These are phyloP conservation scores for Helicolenus hilgendorfi DNA, from an alignment of 2,797 vertebrate species.

Conservation along the genomic window DNA sequence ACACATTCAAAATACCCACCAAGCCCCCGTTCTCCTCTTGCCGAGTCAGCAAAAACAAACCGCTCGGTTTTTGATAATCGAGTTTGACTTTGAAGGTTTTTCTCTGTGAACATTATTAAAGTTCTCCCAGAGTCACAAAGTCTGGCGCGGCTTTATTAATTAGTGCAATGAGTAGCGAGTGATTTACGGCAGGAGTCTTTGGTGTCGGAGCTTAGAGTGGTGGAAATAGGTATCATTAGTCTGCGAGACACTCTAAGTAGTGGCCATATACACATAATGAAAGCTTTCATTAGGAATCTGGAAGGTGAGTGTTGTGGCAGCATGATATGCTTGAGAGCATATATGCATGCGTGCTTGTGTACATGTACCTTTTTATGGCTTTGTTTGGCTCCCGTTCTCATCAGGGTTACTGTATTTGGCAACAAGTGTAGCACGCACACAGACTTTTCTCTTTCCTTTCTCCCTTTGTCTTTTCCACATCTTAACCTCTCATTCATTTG, in stretches of 20 bases:
- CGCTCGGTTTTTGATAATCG: slow-evolving; percentile 70
- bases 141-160: slow-evolving; percentile 86
- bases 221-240: slow-evolving; percentile 87
- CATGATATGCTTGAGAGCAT: not conserved
- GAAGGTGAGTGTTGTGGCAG: slow-evolving; percentile 42
- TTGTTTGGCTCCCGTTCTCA: slow-evolving; percentile 39
- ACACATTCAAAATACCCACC: slow-evolving; percentile 32
- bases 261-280: slow-evolving; percentile 81
- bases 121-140: slow-evolving; percentile 77
- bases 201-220: slow-evolving; percentile 84
- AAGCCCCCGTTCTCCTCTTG: not conserved
- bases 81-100: slow-evolving; percentile 77
- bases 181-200: slow-evolving; percentile 86
- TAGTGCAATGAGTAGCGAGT: slow-evolving; percentile 74
- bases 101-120: slow-evolving; percentile 66
- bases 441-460: not conserved
- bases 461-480: not conserved
- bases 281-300: slow-evolving; percentile 83
- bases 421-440: slow-evolving; percentile 1
- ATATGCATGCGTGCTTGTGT: slow-evolving; percentile 2
- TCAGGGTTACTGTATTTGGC: slow-evolving; percentile 63
- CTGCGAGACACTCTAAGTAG: slow-evolving; percentile 82
- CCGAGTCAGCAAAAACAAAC: slow-evolving; percentile 58
- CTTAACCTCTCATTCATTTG: slow-evolving; percentile 13
- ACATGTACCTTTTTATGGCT: not conserved